These are phyloP conservation scores for Procavia capensis DNA, from an alignment of 2,113 vertebrate species.

Conservation along the genomic window DNA sequence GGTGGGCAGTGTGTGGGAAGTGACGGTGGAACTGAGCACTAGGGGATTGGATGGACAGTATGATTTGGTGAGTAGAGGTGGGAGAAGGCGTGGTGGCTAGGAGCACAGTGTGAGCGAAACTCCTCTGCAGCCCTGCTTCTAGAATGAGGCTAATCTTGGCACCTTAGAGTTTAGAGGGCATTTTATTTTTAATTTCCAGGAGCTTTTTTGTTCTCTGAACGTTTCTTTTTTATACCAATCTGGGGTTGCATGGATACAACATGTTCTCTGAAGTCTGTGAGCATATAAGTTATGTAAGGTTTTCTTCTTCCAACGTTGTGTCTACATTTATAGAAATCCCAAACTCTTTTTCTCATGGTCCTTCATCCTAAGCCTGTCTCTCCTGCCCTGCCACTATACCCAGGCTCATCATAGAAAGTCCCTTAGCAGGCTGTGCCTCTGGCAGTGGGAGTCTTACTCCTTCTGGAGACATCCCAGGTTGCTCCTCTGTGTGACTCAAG, in stretches of 20 bases:
- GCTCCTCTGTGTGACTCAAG: background rate
- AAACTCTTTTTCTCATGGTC: background rate
- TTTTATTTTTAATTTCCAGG: background rate
- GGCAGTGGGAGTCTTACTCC: background rate
- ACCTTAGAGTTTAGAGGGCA: background rate
- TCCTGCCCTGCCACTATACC: background rate
- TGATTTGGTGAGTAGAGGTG: background rate
- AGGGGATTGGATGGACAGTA: background rate
- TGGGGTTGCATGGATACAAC: background rate
- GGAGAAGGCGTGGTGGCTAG: accelerated
- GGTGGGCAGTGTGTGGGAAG: background rate
- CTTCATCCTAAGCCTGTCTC: background rate
- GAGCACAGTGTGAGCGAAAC: background rate
- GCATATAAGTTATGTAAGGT: background rate
- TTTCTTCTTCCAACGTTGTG: background rate
- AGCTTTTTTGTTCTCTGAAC: background rate
- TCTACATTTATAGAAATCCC: background rate
- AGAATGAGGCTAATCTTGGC: background rate
- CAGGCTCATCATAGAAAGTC: too few species aligned
- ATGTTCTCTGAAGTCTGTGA: background rate
- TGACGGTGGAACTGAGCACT: background rate
- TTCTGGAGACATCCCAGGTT: background rate
- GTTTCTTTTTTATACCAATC: background rate
- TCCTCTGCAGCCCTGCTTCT: background rate
- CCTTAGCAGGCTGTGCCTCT: background rate